These are phyloP conservation scores for Bursaphelenchus okinawaensis DNA, from an alignment of 2,888 invertebrate genomes.

Conservation along the genomic window DNA sequence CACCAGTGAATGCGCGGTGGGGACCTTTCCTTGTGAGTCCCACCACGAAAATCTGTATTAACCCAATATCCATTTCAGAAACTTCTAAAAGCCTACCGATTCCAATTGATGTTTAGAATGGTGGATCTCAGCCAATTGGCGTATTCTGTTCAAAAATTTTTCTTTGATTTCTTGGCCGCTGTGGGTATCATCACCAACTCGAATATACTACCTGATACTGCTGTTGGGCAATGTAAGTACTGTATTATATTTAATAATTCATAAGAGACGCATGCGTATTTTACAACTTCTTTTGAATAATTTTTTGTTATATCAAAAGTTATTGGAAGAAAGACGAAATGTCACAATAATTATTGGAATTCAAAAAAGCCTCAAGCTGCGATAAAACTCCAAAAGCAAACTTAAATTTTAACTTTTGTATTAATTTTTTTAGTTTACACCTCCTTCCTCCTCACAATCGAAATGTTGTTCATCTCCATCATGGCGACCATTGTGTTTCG, in stretches of 20 bases:
- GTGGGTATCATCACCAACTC: slow-evolving; percentile 41
- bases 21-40: too few relatives aligned
- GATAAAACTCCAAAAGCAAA: too few relatives aligned
- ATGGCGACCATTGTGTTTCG: slow-evolving; percentile 42
- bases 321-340: not conserved
- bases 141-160: slow-evolving; percentile 53
- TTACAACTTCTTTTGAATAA: too few relatives aligned
- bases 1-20: too few relatives aligned
- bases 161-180: slow-evolving; percentile 48
- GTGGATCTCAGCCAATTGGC: slow-evolving; percentile 47
- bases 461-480: slow-evolving; percentile 49
- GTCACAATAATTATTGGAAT: not conserved
- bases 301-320: not conserved
- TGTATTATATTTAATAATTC: too few relatives aligned
- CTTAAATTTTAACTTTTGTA: slow-evolving; percentile 16
- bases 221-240: slow-evolving; percentile 48
- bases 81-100: slow-evolving; percentile 43
- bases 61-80: slow-evolving; percentile 29
- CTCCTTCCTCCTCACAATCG: slow-evolving; percentile 51
- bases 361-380: slow-evolving; percentile 11
- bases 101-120: slow-evolving; percentile 47
- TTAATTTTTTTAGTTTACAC: slow-evolving; percentile 45
- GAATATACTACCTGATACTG: slow-evolving; percentile 37
- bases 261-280: too few relatives aligned
- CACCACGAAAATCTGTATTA: too few relatives aligned